Evolutionary conservation across 2,797 vertebrate species (phyloP).

Genomic region (Muscicapa striata): DNA sequence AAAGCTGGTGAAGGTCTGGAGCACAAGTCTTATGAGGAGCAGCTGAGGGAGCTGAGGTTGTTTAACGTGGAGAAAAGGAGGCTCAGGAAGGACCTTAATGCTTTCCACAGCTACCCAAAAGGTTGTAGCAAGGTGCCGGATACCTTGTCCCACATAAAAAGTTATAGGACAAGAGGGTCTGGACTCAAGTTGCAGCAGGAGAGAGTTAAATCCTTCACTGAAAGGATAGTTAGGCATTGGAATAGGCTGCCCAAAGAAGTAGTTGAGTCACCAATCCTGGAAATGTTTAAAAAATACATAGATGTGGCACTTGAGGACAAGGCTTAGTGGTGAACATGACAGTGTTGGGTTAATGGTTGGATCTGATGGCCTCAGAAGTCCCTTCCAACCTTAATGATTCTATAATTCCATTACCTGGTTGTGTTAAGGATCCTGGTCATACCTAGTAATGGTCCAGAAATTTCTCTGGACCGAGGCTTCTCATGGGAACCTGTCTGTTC

Average conservation of each 20-base stretch:
- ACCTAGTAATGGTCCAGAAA: background rate
- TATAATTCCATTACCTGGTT: background rate
- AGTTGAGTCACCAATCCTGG: background rate
- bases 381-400: background rate
- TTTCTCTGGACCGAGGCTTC: background rate
- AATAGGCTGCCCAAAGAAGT: background rate
- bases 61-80: background rate
- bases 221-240: background rate
- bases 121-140: rapidly evolving
- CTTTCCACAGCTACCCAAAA: background rate
- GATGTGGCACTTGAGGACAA: background rate
- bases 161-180: background rate
- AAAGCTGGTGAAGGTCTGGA: background rate
- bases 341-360: background rate
- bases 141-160: background rate
- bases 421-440: background rate
- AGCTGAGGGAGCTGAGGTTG: background rate
- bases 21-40: background rate
- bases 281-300: background rate
- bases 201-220: background rate
- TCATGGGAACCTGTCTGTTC: background rate
- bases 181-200: background rate
- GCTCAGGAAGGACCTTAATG: background rate
- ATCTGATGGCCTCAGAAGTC: background rate
- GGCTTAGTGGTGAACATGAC: background rate